These are phyloP conservation scores for Setophaga petechia DNA, from an alignment of 2,113 vertebrate genomes.

Conservation along the genomic window DNA sequence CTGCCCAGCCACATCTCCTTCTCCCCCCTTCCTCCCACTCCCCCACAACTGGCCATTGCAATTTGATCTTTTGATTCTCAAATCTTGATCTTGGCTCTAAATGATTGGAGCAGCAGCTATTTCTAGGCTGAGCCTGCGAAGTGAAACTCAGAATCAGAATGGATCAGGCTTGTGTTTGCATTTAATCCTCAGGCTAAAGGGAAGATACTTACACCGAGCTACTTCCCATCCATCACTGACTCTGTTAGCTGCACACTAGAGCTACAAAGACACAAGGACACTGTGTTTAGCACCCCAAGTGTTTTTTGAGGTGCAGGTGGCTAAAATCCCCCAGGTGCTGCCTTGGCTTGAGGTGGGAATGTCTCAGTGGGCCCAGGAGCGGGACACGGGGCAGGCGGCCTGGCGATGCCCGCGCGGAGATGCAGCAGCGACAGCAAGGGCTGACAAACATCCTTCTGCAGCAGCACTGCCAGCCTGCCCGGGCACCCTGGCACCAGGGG, in stretches of 20 bases:
- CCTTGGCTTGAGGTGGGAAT: neutral
- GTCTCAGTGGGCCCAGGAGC: neutral
- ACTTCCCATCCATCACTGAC: constrained; percentile 65
- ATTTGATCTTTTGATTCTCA: neutral
- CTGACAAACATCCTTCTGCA: neutral
- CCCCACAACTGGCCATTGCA: rapidly evolving
- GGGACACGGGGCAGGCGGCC: rapidly evolving
- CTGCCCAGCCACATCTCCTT: neutral
- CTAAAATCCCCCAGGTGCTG: neutral
- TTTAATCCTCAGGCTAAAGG: neutral
- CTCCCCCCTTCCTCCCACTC: rapidly evolving
- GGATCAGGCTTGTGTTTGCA: neutral
- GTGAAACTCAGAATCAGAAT: neutral
- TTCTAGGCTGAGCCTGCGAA: neutral
- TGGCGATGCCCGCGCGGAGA: rapidly evolving
- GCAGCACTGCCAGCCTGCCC: rapidly evolving
- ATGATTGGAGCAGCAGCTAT: neutral
- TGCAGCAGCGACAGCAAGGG: neutral
- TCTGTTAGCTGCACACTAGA: constrained; percentile 76
- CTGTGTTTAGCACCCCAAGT: neutral
- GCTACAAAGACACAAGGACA: constrained; percentile 72
- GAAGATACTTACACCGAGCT: constrained; percentile 75
- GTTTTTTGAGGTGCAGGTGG: neutral
- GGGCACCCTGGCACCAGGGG: rapidly evolving
- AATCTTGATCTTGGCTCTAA: neutral